Conservation (phyloP, 2,113 vertebrate genomes). For the Hippoglossus stenolepis region DNA sequence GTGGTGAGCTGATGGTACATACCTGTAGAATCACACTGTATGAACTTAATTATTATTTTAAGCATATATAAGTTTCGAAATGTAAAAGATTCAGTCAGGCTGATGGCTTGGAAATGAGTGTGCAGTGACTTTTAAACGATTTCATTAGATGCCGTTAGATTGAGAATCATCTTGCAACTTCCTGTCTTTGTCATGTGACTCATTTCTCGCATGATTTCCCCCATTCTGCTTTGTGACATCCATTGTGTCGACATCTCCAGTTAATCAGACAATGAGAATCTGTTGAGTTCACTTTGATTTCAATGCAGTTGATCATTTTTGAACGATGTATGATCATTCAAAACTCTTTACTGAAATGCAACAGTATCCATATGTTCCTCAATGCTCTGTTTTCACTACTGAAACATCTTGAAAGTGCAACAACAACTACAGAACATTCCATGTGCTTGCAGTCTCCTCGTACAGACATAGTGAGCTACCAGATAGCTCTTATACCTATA, state of each 20-base stretch:
- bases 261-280: constrained; percentile 23
- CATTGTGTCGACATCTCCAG: constrained; percentile 25
- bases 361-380: constrained; percentile 20
- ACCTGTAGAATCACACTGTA: not conserved
- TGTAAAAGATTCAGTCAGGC: constrained; percentile 19
- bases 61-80: not conserved
- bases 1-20: constrained; percentile 23
- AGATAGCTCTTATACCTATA: constrained; percentile 29
- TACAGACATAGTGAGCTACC: constrained; percentile 20
- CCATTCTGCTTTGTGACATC: constrained; percentile 52
- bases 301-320: not conserved
- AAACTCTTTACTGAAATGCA: constrained; percentile 14
- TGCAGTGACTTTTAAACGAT: constrained; percentile 73
- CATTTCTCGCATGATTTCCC: constrained; percentile 67
- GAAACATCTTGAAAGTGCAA: constrained; percentile 5
- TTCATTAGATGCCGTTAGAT: constrained; percentile 68
- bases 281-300: constrained; percentile 9
- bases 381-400: constrained; percentile 30
- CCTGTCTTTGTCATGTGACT: constrained; percentile 55
- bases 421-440: not conserved
- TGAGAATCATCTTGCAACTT: constrained; percentile 61
- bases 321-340: constrained; percentile 1
- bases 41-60: too few relatives aligned
- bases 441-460: not conserved
- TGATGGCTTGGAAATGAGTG: constrained; percentile 79